Base-by-base conservation (phyloP, 64 coral and sea anemone species). In the Platygyra sinensis region DNA sequence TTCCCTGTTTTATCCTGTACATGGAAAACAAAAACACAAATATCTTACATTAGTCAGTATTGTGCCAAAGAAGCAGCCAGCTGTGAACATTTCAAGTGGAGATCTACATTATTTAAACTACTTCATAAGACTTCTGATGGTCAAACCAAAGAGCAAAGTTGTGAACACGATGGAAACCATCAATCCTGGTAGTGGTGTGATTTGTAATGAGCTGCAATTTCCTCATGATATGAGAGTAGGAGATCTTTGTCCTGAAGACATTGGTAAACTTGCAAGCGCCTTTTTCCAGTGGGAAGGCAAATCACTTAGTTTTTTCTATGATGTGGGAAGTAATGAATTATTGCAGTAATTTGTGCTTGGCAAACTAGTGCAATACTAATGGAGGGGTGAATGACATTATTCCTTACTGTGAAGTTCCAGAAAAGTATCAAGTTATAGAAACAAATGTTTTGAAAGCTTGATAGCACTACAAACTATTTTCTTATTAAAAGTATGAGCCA, bases 1-100 rank as follows among this genome's bases (percentile, higher is more conserved):
- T 62, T 86, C 83, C 29, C 79, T 80, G 2, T 99, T 99, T 93
- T 89, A 96, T 67, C 97, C 97, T 72, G 69, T 63, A 55, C 57
- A 52, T 49, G 55, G 88, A 7, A 91, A 80, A 38, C 76, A 95
- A 25, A 74, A 73, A 46, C n/a, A 61, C 15, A 86, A 60, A 31
- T 67, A 82, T 15, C 83, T 95, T 14, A 72, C 65, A 16, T 88
- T 95, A 36, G 72, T 95, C 33, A 95, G 93, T 60, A 77, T 95
- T 30, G 13, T 87, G 22, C 93, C 93, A 19, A 95, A 95, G 60
- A 90, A 91, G 30, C 16, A 76, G 24, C 57, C 87, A 3, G 9
- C 71, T 20, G 65, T 95, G 6, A 42, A 24, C n/a, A 60, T 95
- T 22, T 78, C 88, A 18, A 76, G 75, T 59, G 60, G 87, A n/a